phyloP scores from a whole-genome alignment of 2,113 vertebrate species.

The Acanthisitta chloris region DNA sequence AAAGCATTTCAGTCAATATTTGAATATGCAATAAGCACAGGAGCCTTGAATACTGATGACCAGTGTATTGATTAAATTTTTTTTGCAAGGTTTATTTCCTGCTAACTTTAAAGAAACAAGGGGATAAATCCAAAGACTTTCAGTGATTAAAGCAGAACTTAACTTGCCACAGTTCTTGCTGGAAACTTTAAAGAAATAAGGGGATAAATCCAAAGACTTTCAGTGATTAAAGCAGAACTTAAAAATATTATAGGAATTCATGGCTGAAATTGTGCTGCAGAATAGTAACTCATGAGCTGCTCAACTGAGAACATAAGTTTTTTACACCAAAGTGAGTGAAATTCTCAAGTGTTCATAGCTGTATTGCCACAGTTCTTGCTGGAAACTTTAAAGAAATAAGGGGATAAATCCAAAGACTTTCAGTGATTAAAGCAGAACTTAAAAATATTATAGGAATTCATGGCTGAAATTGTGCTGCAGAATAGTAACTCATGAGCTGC shows the following conservation, averaged over 20 bases:
- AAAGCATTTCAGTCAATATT: not conserved
- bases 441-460: not conserved
- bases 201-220: not conserved
- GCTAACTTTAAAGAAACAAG: too few relatives aligned
- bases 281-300: not conserved
- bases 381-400: not conserved
- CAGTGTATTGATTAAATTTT: not conserved
- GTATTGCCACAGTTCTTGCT: too few relatives aligned
- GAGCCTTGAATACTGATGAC: not conserved
- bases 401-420: not conserved
- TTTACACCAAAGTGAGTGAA: not conserved
- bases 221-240: not conserved
- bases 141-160: too few relatives aligned
- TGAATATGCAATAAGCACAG: not conserved
- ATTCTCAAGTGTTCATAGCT: not conserved
- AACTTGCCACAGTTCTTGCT: not conserved
- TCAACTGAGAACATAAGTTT: not conserved
- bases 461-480: not conserved
- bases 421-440: not conserved
- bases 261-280: not conserved
- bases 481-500: not conserved
- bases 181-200: not conserved
- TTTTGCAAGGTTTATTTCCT: not conserved
- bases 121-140: too few relatives aligned
- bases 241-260: not conserved